Evolutionary conservation across 2,888 invertebrate species (phyloP).

Genomic region (Synergus laeviventris): DNA sequence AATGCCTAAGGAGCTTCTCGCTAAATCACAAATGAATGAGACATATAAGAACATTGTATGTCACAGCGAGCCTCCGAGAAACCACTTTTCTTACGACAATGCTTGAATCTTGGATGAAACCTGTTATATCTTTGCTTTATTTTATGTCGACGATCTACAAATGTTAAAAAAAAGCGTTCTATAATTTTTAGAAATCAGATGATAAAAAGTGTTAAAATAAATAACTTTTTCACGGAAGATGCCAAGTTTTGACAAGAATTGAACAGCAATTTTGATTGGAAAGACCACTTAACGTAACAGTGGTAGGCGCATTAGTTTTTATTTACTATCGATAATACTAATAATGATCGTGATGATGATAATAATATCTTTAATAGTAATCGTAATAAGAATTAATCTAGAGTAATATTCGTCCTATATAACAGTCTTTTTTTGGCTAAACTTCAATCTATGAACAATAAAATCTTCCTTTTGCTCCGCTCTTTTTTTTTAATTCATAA

Average conservation of each 20-base stretch:
- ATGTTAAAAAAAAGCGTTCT: background rate
- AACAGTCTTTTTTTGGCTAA: slow-evolving; percentile 74
- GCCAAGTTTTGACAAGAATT: slow-evolving; percentile 30
- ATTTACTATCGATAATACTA: slow-evolving; percentile 58
- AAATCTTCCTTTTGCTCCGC: slow-evolving; percentile 59
- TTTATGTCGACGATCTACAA: slow-evolving; percentile 7
- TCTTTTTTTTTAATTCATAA: slow-evolving; percentile 43
- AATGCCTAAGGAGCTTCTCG: slow-evolving; percentile 58
- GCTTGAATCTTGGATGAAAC: background rate
- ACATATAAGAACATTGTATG: slow-evolving; percentile 55
- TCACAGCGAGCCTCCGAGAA: slow-evolving; percentile 53
- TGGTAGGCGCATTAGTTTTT: slow-evolving; percentile 47
- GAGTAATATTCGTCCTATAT: slow-evolving; percentile 71
- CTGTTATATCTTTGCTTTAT: slow-evolving; percentile 33
- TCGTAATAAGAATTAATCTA: slow-evolving; percentile 67
- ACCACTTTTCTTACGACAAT: slow-evolving; percentile 26
- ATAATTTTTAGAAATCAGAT: background rate
- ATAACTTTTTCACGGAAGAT: background rate
- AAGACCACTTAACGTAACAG: slow-evolving; percentile 56
- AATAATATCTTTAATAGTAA: slow-evolving; percentile 60
- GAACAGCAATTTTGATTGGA: slow-evolving; percentile 20
- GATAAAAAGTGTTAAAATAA: slow-evolving; percentile 12
- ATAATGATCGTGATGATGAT: slow-evolving; percentile 62
- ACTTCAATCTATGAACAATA: slow-evolving; percentile 71
- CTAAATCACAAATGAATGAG: slow-evolving; percentile 62